A percentile compares a stretch with the other conserved stretches of the same genome.
Evolutionary conservation across 2,888 invertebrate genomes (phyloP).

Genomic region (Siphlonurus alternatus): DNA sequence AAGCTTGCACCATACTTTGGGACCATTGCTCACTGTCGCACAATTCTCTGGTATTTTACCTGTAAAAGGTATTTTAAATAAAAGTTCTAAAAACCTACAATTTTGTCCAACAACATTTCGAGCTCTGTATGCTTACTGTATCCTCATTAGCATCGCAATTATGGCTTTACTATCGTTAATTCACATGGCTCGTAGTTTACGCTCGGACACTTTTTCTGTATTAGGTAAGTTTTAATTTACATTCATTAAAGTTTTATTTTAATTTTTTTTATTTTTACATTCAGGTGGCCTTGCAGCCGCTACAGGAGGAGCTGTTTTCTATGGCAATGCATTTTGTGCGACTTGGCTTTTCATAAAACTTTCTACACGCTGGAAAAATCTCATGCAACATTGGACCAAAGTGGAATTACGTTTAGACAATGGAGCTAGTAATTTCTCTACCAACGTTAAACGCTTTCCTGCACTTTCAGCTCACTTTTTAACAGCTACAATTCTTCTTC

Average conservation of each 20-base stretch:
- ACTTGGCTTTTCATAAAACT: conserved; percentile 34
- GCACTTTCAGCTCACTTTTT: not conserved
- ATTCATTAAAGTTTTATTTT: not conserved
- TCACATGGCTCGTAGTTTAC: not conserved
- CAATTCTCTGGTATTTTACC: not conserved
- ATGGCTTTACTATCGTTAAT: not conserved
- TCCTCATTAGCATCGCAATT: not conserved
- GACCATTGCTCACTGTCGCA: not conserved
- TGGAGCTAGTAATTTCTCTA: not conserved
- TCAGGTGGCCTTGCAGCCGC: conserved; percentile 11
- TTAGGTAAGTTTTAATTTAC: not conserved
- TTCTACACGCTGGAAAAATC: conserved; percentile 33
- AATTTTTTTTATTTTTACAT: not conserved
- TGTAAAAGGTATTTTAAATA: not conserved
- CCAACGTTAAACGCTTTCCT: not conserved
- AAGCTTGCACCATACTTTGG: not conserved
- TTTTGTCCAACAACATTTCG: not conserved
- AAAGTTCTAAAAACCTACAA: not conserved
- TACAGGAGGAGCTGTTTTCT: conserved; percentile 34
- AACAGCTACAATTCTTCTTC: not conserved
- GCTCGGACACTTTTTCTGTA: not conserved
- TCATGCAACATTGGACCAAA: conserved; percentile 31
- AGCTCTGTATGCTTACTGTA: not conserved
- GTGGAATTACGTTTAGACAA: conserved; percentile 24
- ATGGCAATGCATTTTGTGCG: conserved; percentile 34